Percentiles rank a stretch among this genome's conserved stretches.
Evolutionary conservation across 2,888 invertebrate species (phyloP).

Genomic region (Carterocephalus palaemon): DNA sequence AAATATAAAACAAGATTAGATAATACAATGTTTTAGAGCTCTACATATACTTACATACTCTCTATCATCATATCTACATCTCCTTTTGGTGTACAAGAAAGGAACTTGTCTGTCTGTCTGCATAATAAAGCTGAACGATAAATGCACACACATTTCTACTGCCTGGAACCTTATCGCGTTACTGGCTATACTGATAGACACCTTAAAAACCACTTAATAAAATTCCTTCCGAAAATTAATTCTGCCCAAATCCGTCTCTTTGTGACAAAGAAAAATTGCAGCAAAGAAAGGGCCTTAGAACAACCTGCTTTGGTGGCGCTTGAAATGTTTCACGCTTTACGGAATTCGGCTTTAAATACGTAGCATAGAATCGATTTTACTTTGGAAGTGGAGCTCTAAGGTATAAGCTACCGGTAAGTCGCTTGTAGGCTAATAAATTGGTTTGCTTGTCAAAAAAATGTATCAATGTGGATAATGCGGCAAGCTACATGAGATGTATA

Average conservation of each 20-base stretch:
- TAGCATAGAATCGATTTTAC: neutral
- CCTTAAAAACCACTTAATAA: conserved; percentile 43
- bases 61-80: no score
- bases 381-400: no score
- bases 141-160: conserved; percentile 8
- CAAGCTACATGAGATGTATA: no score
- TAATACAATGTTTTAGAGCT: conserved; percentile 8
- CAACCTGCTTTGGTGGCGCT: conserved; percentile 53
- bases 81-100: no score
- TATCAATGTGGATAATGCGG: no score
- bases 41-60: neutral
- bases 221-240: conserved; percentile 60
- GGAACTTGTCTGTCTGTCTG: no score
- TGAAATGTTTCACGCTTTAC: conserved; percentile 13
- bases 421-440: neutral
- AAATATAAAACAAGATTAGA: conserved; percentile 3
- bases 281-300: conserved; percentile 56
- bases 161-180: conserved; percentile 13
- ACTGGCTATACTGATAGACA: conserved; percentile 32
- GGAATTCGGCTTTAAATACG: conserved; percentile 2
- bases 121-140: no score
- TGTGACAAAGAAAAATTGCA: conserved; percentile 69
- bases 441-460: no score
- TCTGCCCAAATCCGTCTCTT: conserved; percentile 58
- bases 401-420: no score